These are phyloP conservation scores for Allygus modestus DNA, from an alignment of 2,888 invertebrate species.

Conservation along the genomic window DNA sequence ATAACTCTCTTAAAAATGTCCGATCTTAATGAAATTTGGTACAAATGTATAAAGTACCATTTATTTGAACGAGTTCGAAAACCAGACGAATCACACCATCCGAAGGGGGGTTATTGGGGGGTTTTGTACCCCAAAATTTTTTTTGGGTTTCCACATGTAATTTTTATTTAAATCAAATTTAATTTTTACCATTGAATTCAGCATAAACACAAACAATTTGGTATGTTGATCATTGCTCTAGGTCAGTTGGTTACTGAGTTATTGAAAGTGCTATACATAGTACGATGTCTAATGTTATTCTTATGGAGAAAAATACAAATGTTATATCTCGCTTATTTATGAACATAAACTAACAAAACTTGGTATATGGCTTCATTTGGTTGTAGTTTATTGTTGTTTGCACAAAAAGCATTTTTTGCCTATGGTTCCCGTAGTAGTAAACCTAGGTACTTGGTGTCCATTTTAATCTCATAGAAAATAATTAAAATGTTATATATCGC, in stretches of 20 bases:
- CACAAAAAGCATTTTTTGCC: neutral
- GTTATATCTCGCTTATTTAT: neutral
- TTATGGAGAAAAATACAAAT: neutral
- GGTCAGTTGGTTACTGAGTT: neutral
- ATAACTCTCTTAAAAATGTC: conserved; percentile 9
- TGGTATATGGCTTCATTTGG: conserved; percentile 1
- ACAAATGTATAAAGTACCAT: neutral
- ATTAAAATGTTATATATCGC: too few relatives aligned
- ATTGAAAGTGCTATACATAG: neutral
- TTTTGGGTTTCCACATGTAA: neutral
- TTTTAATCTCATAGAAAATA: too few relatives aligned
- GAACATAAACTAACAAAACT: neutral
- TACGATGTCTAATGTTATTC: neutral
- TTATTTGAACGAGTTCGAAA: neutral
- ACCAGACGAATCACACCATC: neutral
- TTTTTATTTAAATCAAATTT: neutral
- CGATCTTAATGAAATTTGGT: neutral
- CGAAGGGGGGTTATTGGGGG: neutral
- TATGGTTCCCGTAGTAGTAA: neutral
- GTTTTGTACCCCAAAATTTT: conserved; percentile 9
- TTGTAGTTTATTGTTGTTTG: neutral
- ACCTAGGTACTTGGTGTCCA: neutral
- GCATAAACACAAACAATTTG: neutral
- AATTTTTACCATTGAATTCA: neutral
- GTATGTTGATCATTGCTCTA: neutral